Evolutionary conservation across 2,113 vertebrate genomes (phyloP), one percentile per base, ranked within the genome.

Genomic region (Corythornis madagascariensis): DNA sequence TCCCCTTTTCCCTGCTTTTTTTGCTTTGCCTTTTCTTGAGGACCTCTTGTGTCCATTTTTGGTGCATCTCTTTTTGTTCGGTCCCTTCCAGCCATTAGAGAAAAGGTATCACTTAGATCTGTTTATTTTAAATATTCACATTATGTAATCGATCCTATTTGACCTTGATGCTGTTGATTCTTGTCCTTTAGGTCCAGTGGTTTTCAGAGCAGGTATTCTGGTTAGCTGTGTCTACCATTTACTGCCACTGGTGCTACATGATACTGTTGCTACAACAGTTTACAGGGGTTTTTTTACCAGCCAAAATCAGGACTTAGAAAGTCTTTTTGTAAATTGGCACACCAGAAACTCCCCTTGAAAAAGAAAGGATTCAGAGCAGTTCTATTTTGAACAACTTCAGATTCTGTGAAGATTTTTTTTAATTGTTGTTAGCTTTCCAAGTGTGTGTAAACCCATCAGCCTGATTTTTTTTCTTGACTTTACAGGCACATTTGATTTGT

Each of bases 391-490:
- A 60, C 42, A 87, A 20, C 59, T 87, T 85, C 15, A n/a, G 6
- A 7, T 87, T 93, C 63, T 82, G 28, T 82, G 81, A 84, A 84
- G n/a, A 16, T 66, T 48, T 57, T 45, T 26, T 21, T 59, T 9
- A 59, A 29, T 74, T 72, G 38, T 79, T 88, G 59, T 90, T 90
- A 77, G 71, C 60, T 91, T 92, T 91, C 84, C 81, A 95, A 90
- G 33, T 52, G 52, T 60, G 76, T 89, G 67, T 86, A 95, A 92
- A 76, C 31, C 20, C 55, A 47, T 63, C 48, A 42, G 25, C 88
- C 40, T 66, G 67, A 29, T 87, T 90, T 92, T 89, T 92, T 92
- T 81, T 40, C 65, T 83, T 94, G 83, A 86, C 70, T 94, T 78
- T 50, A 29, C 35, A 92, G 57, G 77, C 63, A 47, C 70, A 18